phyloP scores from a whole-genome alignment of 2,888 invertebrate species.

The Tetragonisca angustula region DNA sequence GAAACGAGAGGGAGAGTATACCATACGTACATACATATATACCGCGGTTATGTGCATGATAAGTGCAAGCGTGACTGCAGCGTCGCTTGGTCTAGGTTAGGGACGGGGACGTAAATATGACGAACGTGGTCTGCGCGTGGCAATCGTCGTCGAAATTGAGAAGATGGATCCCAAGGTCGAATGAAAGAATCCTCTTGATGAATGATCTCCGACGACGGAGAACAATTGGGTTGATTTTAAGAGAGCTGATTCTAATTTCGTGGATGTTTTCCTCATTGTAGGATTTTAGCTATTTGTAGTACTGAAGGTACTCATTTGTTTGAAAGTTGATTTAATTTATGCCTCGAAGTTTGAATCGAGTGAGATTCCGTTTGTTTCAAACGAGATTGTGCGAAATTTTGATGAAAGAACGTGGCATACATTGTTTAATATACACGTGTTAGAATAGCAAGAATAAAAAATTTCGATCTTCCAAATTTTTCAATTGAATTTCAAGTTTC shows the following conservation, averaged over 20 bases:
- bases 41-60: background rate
- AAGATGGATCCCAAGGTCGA: constrained; percentile 34
- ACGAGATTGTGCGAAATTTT: background rate
- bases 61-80: constrained; percentile 57
- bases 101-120: constrained; percentile 68
- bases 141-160: constrained; percentile 45
- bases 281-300: background rate
- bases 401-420: too few species aligned
- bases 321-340: background rate
- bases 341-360: background rate
- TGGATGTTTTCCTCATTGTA: too few species aligned
- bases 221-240: too few species aligned
- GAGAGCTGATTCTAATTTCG: too few species aligned
- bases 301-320: background rate
- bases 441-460: too few species aligned
- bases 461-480: too few species aligned
- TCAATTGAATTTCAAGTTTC: too few species aligned
- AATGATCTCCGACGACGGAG: background rate
- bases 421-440: too few species aligned
- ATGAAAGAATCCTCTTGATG: background rate
- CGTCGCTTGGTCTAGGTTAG: constrained; percentile 77
- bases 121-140: constrained; percentile 23
- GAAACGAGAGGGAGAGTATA: background rate
- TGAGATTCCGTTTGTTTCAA: background rate
- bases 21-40: background rate